phyloP scores from a whole-genome alignment of 2,797 vertebrate species.

The Prionace glauca region DNA sequence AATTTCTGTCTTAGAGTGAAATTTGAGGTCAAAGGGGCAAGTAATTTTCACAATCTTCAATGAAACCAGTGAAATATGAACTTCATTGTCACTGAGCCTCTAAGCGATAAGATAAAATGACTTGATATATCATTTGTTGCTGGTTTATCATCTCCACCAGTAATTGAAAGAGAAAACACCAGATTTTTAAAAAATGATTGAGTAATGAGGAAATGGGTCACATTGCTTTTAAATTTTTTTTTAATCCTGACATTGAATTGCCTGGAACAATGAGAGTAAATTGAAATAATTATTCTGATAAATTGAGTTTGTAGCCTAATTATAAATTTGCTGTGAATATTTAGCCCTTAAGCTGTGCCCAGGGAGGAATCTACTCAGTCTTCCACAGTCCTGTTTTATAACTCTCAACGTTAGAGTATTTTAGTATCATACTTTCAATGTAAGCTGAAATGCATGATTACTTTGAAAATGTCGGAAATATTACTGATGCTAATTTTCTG shows the following conservation, averaged over 20 bases:
- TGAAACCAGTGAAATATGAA: slow-evolving; percentile 76
- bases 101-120: slow-evolving; percentile 77
- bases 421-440: slow-evolving; percentile 26
- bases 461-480: slow-evolving; percentile 22
- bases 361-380: slow-evolving; percentile 26
- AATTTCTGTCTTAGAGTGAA: slow-evolving; percentile 79
- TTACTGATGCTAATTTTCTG: slow-evolving; percentile 16
- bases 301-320: slow-evolving; percentile 59
- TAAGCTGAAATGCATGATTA: slow-evolving; percentile 23
- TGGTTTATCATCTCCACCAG: slow-evolving; percentile 70
- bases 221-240: slow-evolving; percentile 54
- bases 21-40: slow-evolving; percentile 77
- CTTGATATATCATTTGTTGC: slow-evolving; percentile 76
- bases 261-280: slow-evolving; percentile 57
- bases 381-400: slow-evolving; percentile 29
- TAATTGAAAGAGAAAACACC: slow-evolving; percentile 74
- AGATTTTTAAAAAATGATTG: slow-evolving; percentile 47
- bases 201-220: slow-evolving; percentile 66
- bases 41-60: slow-evolving; percentile 78
- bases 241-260: slow-evolving; percentile 53
- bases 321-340: slow-evolving; percentile 38
- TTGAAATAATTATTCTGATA: slow-evolving; percentile 67
- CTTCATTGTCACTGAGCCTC: slow-evolving; percentile 77
- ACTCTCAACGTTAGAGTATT: slow-evolving; percentile 15
- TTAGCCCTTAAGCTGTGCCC: slow-evolving; percentile 38